These are phyloP conservation scores for Xerus inauris DNA, from an alignment of 2,113 vertebrate genomes.

Conservation along the genomic window DNA sequence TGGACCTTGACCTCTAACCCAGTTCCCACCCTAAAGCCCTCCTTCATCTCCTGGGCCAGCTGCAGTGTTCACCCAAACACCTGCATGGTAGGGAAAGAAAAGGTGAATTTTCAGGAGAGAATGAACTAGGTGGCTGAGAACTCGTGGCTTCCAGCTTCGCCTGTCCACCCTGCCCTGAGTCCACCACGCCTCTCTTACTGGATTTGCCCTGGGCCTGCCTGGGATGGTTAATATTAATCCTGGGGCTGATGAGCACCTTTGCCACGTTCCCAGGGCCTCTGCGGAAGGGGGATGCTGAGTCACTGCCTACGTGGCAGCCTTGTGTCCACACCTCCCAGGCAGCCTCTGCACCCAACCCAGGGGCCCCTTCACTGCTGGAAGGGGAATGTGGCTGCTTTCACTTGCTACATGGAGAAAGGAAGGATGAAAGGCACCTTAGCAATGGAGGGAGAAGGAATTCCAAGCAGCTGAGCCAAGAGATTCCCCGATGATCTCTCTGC, in stretches of 20 bases:
- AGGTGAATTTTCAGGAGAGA: neutral
- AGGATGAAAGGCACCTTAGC: neutral
- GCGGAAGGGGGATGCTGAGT: conserved; percentile 47
- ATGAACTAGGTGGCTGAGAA: neutral
- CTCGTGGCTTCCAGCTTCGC: neutral
- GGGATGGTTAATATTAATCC: conserved; percentile 51
- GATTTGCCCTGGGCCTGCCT: conserved; percentile 13
- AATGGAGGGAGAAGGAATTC: neutral
- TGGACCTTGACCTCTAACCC: neutral
- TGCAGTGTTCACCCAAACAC: neutral
- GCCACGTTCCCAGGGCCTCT: neutral
- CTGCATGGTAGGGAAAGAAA: neutral
- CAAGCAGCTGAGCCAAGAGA: neutral
- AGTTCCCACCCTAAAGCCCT: neutral
- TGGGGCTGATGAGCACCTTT: neutral
- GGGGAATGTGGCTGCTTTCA: neutral
- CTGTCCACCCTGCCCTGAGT: neutral
- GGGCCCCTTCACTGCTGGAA: neutral
- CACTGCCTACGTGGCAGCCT: neutral
- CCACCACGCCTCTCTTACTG: neutral
- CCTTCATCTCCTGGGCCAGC: neutral
- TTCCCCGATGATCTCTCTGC: neutral
- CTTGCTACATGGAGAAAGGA: neutral
- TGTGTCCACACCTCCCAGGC: neutral
- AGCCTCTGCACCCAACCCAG: neutral